These are phyloP conservation scores for Campylomormyrus numenius DNA, from an alignment of 2,113 vertebrate species.

Conservation along the genomic window DNA sequence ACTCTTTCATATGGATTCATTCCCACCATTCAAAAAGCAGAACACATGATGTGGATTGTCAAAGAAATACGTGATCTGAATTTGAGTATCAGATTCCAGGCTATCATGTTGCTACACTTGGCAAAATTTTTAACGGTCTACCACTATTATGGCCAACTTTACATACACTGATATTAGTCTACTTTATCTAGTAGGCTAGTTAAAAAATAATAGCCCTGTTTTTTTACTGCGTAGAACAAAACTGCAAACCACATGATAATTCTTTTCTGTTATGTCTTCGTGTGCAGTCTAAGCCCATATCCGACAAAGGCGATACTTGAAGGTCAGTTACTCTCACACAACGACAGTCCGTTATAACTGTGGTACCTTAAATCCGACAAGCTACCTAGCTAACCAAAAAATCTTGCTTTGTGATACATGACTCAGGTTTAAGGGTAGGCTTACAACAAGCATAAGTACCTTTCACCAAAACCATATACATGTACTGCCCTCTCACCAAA, in stretches of 20 bases:
- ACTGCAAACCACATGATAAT: background rate
- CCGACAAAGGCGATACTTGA: background rate
- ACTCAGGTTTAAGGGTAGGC: background rate
- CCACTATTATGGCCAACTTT: background rate
- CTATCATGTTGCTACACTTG: background rate
- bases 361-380: background rate
- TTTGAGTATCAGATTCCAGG: background rate
- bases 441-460: background rate
- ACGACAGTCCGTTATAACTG: background rate
- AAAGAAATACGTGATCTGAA: background rate
- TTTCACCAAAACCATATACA: background rate
- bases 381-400: background rate
- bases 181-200: background rate
- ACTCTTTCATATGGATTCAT: background rate
- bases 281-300: background rate
- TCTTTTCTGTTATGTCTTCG: background rate
- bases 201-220: background rate
- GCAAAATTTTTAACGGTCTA: background rate
- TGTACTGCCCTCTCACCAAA: background rate
- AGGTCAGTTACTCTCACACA: background rate
- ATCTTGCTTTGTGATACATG: background rate
- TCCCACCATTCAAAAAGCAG: background rate
- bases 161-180: background rate
- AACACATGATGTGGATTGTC: background rate
- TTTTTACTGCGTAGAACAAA: background rate